Base-by-base conservation (phyloP, 2,888 invertebrate genomes). In the Aelia acuminata region DNA sequence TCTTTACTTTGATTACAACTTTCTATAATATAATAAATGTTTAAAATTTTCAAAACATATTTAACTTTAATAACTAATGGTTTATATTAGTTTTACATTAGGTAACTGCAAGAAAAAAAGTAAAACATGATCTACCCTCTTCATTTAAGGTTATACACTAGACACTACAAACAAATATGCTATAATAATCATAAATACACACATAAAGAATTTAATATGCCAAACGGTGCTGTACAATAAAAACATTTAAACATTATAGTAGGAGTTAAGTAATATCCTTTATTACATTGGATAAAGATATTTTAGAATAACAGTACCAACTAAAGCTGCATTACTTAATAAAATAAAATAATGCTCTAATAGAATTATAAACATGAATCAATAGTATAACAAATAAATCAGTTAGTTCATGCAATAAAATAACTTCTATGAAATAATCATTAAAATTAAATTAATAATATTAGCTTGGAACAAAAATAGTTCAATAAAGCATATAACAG, bases 401-500 rank as follows among this genome's bases (percentile, higher is more conserved):
- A 39, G 13, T 80, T 8, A 8, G 10, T 80, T 80, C 4, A 80
- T 80, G 43, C 39, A 43, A 22, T 43, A 22, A 39, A 80, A 80
- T 43, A 80, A 80, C 43, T 80, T 80, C 43, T 43, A 80, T 80
- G 43, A 43, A 80, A 80, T 43, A 43, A 80, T 43, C 43, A 39
- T 43, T 80, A 80, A n/a, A 80, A 80, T 11, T 80, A 80, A 80
- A 43, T 43, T n/a, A 80, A 80, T 43, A 80, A 80, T 43, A 80
- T n/a, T 80, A 63, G 63, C 80, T 43, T 80, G 22, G 39, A 43
- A 80, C 80, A 80, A 43, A 80, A 43, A 43, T 80, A 43, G 43
- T 80, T 43, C 31, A 80, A 85, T 35, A 26, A 53, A 85, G 39
- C 85, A 85, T 39, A 49, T 57, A 85, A 80, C 80, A 80, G 80